Evolutionary conservation across 2,113 vertebrate species (phyloP).

Genomic region (Cairina moschata): DNA sequence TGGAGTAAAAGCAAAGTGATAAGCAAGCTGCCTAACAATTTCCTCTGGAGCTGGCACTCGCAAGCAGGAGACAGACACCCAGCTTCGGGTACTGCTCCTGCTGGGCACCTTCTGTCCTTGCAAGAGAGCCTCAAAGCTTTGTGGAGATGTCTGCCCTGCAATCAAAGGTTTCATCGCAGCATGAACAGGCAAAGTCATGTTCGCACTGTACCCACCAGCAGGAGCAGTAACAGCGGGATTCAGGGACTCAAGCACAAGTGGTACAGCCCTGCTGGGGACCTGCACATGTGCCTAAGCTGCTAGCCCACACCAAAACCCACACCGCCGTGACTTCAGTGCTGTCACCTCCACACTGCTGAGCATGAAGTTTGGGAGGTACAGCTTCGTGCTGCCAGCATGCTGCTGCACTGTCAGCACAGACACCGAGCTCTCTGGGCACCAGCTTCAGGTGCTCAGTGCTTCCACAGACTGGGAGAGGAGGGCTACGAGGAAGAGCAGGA

Average conservation of each 20-base stretch:
- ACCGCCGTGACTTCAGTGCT: background rate
- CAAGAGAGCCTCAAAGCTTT: slow-evolving; percentile 13
- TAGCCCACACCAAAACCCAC: background rate
- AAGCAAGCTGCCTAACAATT: background rate
- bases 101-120: slow-evolving; percentile 43
- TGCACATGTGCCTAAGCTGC: background rate
- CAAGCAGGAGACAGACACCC: slow-evolving; percentile 30
- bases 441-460: background rate
- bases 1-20: background rate
- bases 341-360: background rate
- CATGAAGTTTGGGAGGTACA: background rate
- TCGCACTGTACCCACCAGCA: background rate
- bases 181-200: background rate
- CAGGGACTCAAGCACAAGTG: background rate
- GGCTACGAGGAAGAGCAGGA: background rate
- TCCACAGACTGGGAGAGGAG: background rate
- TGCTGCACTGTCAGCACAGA: background rate
- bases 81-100: slow-evolving; percentile 17
- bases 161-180: slow-evolving; percentile 11
- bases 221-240: background rate
- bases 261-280: background rate
- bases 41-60: slow-evolving; percentile 17
- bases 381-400: background rate
- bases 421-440: background rate
- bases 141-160: background rate